Conservation (phyloP, 64 coral and sea anemone species). For the Hydrozoanthus tunicans region DNA sequence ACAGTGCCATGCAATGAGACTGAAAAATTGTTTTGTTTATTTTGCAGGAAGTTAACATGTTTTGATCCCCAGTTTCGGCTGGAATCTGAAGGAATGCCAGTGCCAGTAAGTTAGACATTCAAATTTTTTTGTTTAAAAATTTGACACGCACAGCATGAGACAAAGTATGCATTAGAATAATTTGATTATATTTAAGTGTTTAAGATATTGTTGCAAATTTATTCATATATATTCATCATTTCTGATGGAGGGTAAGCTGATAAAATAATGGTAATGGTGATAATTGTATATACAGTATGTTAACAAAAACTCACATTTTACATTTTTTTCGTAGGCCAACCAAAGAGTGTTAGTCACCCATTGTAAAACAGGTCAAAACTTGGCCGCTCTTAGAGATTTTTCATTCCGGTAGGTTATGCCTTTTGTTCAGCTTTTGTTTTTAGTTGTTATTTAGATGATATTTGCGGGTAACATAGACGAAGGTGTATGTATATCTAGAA, state of each 20-base stretch:
- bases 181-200: neutral
- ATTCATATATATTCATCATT: too few relatives aligned
- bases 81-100: constrained; percentile 93
- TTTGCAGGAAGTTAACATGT: constrained; percentile 76
- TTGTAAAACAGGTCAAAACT: constrained; percentile 91
- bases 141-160: neutral
- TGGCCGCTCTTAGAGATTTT: constrained; percentile 81
- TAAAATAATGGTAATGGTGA: too few relatives aligned
- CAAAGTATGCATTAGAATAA: neutral
- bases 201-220: neutral
- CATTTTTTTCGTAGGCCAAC: constrained; percentile 71
- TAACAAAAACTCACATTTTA: neutral
- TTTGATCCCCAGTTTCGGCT: constrained; percentile 83
- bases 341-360: constrained; percentile 86
- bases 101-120: constrained; percentile 59
- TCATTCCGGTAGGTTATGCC: constrained; percentile 82
- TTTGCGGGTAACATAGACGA: too few relatives aligned
- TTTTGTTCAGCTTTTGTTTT: neutral
- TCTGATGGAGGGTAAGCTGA: too few relatives aligned
- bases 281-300: too few relatives aligned
- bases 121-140: neutral
- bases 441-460: too few relatives aligned
- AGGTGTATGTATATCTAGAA: too few relatives aligned
- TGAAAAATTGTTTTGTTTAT: neutral
- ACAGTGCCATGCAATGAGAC: neutral